Evolutionary conservation across 2,888 invertebrate species (phyloP).

Genomic region (Baccha elongata): DNA sequence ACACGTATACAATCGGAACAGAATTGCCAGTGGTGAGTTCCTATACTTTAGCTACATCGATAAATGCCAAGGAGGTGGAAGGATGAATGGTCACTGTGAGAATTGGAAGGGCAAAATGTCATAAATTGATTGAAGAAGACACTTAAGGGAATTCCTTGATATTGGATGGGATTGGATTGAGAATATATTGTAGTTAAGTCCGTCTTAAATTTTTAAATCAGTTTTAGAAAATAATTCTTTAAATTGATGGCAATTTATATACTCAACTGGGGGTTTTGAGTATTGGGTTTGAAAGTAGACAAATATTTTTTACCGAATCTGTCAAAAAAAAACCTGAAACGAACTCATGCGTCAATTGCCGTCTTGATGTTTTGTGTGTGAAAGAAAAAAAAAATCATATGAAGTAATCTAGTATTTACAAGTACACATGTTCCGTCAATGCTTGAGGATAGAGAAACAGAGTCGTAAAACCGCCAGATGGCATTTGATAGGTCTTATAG

Average conservation of each 20-base stretch:
- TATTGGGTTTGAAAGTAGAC: neutral
- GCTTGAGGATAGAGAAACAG: too few species aligned
- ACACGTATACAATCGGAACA: constrained; percentile 44
- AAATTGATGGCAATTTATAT: constrained; percentile 3
- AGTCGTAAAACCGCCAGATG: too few species aligned
- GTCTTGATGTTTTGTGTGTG: too few species aligned
- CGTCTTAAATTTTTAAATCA: constrained; percentile 56
- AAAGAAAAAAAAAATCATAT: too few species aligned
- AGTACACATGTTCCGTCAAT: too few species aligned
- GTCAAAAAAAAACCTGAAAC: too few species aligned
- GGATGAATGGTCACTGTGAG: constrained; percentile 24
- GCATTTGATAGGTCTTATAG: too few species aligned
- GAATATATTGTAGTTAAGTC: too few species aligned
- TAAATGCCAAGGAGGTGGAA: constrained; percentile 35
- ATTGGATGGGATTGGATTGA: constrained; percentile 54
- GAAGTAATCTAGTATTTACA: too few species aligned
- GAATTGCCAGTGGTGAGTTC: constrained; percentile 27
- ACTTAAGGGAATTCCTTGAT: constrained; percentile 61
- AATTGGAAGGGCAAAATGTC: constrained; percentile 59
- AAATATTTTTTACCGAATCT: too few species aligned
- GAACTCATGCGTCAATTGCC: too few species aligned
- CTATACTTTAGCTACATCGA: constrained; percentile 38
- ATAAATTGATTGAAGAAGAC: constrained; percentile 68
- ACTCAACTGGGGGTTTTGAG: neutral
- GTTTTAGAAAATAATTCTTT: neutral